Evolutionary conservation across 1,140 invertebrate species (phyloP).

Genomic region (Agrypnia vestita): DNA sequence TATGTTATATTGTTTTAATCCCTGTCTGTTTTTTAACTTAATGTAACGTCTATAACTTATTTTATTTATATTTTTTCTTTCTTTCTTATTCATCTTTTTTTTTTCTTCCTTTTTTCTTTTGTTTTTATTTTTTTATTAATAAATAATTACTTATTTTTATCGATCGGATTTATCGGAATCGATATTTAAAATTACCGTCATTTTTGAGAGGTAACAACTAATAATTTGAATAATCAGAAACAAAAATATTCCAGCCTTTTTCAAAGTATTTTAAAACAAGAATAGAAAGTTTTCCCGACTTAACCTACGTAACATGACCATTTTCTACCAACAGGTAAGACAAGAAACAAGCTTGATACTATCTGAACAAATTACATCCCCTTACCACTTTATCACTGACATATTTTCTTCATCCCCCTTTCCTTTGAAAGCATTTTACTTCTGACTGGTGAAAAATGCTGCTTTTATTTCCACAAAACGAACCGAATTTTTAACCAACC

Average conservation of each 20-base stretch:
- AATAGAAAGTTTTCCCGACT: background rate
- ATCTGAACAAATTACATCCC: conserved; percentile 49
- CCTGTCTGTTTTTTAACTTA: too few relatives aligned
- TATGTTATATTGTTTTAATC: too few relatives aligned
- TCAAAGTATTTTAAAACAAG: background rate
- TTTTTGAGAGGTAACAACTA: too few relatives aligned
- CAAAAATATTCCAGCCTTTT: background rate
- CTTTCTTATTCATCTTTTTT: too few relatives aligned
- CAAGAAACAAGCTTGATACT: conserved; percentile 44
- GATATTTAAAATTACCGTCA: too few relatives aligned
- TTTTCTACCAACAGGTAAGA: conserved; percentile 37
- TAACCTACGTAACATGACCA: conserved; percentile 1
- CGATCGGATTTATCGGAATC: too few relatives aligned
- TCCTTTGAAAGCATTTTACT: conserved; percentile 27
- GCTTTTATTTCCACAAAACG: background rate
- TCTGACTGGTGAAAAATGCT: background rate
- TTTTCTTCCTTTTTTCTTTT: too few relatives aligned
- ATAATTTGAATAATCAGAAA: too few relatives aligned
- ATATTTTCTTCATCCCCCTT: conserved; percentile 40
- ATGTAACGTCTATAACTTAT: too few relatives aligned
- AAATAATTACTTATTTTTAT: too few relatives aligned
- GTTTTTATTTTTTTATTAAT: too few relatives aligned
- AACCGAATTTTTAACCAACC: conserved; percentile 9
- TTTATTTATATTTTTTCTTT: too few relatives aligned
- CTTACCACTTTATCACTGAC: conserved; percentile 49